phyloP scores from a whole-genome alignment of 2,797 vertebrate genomes.

The Remorina albescens region DNA sequence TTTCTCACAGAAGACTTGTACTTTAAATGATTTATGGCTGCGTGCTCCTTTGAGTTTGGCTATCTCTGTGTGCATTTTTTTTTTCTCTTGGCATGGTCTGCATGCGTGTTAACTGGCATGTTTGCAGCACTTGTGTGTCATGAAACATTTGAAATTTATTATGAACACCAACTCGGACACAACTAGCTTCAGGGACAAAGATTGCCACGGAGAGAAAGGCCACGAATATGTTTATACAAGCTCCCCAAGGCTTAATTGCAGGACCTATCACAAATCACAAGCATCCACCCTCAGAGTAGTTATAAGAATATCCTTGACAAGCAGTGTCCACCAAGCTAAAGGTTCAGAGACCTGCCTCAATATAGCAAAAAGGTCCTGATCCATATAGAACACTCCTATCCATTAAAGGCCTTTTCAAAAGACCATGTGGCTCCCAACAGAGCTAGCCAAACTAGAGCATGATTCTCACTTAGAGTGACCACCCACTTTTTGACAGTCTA shows the following conservation, averaged over 20 bases:
- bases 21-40: conserved; percentile 80
- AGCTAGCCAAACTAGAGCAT: conserved; percentile 79
- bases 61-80: conserved; percentile 50
- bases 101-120: conserved; percentile 53
- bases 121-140: conserved; percentile 59
- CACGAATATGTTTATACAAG: conserved; percentile 17
- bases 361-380: conserved; percentile 67
- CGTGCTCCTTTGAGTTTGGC: conserved; percentile 62
- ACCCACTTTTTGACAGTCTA: conserved; percentile 76
- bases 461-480: conserved; percentile 82
- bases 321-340: conserved; percentile 36
- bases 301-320: conserved; percentile 50
- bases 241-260: conserved; percentile 57
- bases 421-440: conserved; percentile 74
- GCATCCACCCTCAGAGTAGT: conserved; percentile 58
- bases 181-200: background rate
- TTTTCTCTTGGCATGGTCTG: conserved; percentile 42
- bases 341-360: conserved; percentile 47
- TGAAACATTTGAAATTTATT: conserved; percentile 48
- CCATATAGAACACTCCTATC: conserved; percentile 68
- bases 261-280: conserved; percentile 49
- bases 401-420: conserved; percentile 79
- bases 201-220: background rate
- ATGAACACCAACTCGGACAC: conserved; percentile 18
- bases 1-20: conserved; percentile 73